Evolutionary conservation across 2,797 vertebrate genomes (phyloP), one percentile per base, ranked within the genome.

Genomic region (Chlorospingus semifuscus): DNA sequence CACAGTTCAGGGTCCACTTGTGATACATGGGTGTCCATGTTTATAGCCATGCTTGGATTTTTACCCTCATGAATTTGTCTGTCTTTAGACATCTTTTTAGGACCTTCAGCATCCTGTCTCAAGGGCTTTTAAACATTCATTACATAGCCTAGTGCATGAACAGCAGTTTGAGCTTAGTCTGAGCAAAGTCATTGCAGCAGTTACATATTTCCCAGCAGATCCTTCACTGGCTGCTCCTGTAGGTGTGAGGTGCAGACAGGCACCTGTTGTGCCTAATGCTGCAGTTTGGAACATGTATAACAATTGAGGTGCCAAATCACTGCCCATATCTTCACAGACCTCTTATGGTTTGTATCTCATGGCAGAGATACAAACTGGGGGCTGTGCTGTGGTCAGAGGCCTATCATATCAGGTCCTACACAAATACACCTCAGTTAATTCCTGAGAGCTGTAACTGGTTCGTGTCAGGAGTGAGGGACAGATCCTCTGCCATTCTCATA

Each of bases 401-500:
- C 14, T 17, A 47, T 39, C 4, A 9, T 2, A 2, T 27, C 68
- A 50, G 14, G 8, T 70, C 39, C 50, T 46, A 14, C 36, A 10
- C 26, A 71, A 71, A 74, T 15, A 63, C 13, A 37, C 7, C 8
- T 49, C 12, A 82, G 42, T 8, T 5, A 3, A 19, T 10, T 82
- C 50, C 82, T 69, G 34, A 37, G 23, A 52, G 18, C 56, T 80
- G 3, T 18, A 36, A 18, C 7, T 15, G 4, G 7, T 52, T 91
- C 12, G 21, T 0, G 1, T 3, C 0, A 0, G 8, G 36, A 85
- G 24, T 0, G 0, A 34, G 22, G 24, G 20, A 78, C 16, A 69
- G 47, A 52, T 3, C 9, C 5, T 74, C 49, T 70, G 69, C 8
- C 23, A 39, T n/a, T 68, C 44, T 53, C 7, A 2, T 11, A 37